phyloP scores from a whole-genome alignment of 2,888 invertebrate species.

The Polyommatus iphigenia region DNA sequence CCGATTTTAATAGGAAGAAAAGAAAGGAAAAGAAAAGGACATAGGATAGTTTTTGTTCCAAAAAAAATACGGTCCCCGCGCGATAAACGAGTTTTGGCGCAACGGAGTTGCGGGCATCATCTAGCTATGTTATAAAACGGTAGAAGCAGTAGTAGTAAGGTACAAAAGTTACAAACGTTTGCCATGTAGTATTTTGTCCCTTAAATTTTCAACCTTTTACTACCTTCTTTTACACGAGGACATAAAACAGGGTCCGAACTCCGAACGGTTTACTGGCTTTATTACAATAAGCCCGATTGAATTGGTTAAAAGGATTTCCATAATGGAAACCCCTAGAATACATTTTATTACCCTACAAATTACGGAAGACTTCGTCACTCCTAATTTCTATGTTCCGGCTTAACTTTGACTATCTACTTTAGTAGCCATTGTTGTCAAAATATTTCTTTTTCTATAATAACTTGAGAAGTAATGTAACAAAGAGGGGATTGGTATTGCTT shows the following conservation, averaged over 20 bases:
- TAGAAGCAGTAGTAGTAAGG: neutral
- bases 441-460: neutral
- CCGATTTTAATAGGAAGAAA: too few species aligned
- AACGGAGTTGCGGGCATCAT: too few species aligned
- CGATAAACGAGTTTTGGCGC: too few species aligned
- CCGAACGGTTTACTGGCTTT: conserved; percentile 24
- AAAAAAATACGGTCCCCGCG: too few species aligned
- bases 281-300: conserved; percentile 29
- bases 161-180: neutral
- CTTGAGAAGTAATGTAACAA: neutral
- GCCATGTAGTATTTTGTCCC: neutral
- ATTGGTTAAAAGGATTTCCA: conserved; percentile 30
- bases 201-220: conserved; percentile 15
- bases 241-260: conserved; percentile 24
- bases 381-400: conserved; percentile 16
- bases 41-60: too few species aligned
- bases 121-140: too few species aligned
- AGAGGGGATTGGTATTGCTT: too few species aligned
- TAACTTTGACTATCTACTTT: neutral
- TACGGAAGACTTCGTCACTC: conserved; percentile 14
- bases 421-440: neutral
- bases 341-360: conserved; percentile 24
- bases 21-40: too few species aligned
- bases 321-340: conserved; percentile 22
- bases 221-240: conserved; percentile 13